phyloP scores from a whole-genome alignment of 2,113 vertebrate species.

The Atrichornis clamosus region DNA sequence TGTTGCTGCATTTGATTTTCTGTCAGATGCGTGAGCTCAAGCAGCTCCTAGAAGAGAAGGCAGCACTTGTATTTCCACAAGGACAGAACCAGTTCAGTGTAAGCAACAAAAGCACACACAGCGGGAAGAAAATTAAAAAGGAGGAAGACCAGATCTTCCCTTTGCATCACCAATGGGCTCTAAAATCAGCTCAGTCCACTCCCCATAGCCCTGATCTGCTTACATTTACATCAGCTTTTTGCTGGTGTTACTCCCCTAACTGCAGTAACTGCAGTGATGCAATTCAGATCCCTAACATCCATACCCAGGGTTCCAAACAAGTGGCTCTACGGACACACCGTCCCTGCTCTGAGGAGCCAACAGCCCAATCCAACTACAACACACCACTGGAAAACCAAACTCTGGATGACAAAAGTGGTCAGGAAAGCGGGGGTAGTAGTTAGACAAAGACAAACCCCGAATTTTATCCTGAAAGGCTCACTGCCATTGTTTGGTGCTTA shows the following conservation, averaged over 20 bases:
- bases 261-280: not conserved
- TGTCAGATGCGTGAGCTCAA: not conserved
- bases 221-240: not conserved
- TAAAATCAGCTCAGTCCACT: not conserved
- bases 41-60: not conserved
- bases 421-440: not conserved
- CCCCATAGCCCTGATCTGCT: not conserved
- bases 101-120: not conserved
- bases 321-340: not conserved
- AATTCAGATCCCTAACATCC: not conserved
- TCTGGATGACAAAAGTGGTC: not conserved
- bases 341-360: not conserved
- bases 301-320: not conserved
- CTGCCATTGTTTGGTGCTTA: not conserved
- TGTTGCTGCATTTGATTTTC: not conserved
- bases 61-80: not conserved
- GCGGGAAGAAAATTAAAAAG: not conserved
- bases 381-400: fast-evolving
- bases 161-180: not conserved
- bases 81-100: not conserved
- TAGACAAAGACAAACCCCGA: not conserved
- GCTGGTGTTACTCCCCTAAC: not conserved
- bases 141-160: not conserved
- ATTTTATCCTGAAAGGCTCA: not conserved
- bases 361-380: not conserved